These are phyloP conservation scores for Laticauda colubrina DNA, from an alignment of 2,113 vertebrate genomes.

Conservation along the genomic window DNA sequence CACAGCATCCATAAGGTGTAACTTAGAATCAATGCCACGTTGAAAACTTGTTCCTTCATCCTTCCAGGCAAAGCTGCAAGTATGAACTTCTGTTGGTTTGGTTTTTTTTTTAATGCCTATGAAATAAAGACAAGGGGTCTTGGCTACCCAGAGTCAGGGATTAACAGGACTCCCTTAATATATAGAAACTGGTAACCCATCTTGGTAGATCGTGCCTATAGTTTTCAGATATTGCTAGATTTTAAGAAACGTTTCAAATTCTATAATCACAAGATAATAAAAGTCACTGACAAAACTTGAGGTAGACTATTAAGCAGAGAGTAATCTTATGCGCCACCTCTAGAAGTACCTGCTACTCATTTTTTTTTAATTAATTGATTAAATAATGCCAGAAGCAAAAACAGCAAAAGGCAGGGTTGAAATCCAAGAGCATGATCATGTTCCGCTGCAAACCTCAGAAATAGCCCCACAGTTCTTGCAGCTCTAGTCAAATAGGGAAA, in stretches of 20 bases:
- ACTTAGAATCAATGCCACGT: slow-evolving; percentile 16
- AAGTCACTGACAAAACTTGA: not conserved
- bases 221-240: not conserved
- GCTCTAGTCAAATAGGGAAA: not conserved
- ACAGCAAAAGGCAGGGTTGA: not conserved
- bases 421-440: not conserved
- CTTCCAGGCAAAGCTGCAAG: not conserved
- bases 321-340: not conserved
- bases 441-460: not conserved
- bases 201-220: not conserved
- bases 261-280: not conserved
- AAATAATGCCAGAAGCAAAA: not conserved
- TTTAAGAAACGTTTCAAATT: not conserved
- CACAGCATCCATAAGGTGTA: not conserved
- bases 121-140: slow-evolving; percentile 45
- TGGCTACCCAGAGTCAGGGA: slow-evolving; percentile 27
- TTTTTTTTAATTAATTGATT: not conserved
- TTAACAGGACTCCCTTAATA: slow-evolving; percentile 47
- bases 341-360: not conserved
- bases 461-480: not conserved
- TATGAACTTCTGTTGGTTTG: slow-evolving; percentile 57
- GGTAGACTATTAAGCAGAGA: not conserved
- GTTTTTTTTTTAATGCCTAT: slow-evolving; percentile 40
- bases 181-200: slow-evolving; percentile 37
- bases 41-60: not conserved